Percentiles rank a stretch among this genome's conserved stretches.
Conservation (phyloP, 2,888 invertebrate species). For the Syrista parreyssii region DNA sequence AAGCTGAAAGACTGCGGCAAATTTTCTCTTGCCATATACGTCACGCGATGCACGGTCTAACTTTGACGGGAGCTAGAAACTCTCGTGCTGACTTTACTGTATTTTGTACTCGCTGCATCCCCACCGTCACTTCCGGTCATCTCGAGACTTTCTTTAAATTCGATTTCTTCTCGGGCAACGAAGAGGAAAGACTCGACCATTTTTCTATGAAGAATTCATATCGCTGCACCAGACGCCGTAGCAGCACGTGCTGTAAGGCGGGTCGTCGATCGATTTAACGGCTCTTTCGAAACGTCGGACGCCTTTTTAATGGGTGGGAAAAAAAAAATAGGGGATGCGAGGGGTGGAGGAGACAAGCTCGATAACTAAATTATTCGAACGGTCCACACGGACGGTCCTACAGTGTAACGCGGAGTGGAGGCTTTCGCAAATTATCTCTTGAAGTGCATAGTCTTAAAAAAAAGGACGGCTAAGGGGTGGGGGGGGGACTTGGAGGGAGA, state of each 20-base stretch:
- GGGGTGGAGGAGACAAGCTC: conserved; percentile 14
- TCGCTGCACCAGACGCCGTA: background rate
- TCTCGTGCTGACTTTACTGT: background rate
- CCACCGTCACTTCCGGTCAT: background rate
- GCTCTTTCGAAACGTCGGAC: background rate
- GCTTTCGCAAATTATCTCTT: background rate
- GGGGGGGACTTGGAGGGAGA: background rate
- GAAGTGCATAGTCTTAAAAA: background rate
- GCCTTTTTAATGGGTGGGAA: background rate
- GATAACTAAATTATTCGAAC: conserved; percentile 60
- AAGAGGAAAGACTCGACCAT: background rate
- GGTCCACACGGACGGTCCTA: conserved; percentile 31
- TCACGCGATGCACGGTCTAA: background rate
- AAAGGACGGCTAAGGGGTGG: background rate
- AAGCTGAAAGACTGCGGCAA: background rate
- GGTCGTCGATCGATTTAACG: background rate
- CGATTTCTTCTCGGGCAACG: background rate
- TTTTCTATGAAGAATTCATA: background rate
- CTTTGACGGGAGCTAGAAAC: background rate
- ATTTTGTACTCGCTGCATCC: background rate
- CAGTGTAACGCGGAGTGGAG: background rate
- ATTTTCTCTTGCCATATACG: background rate
- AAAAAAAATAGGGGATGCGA: background rate
- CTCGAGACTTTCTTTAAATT: background rate
- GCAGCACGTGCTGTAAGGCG: background rate